Conservation (phyloP, 2,797 vertebrate species). For the Gallirallus australis region DNA sequence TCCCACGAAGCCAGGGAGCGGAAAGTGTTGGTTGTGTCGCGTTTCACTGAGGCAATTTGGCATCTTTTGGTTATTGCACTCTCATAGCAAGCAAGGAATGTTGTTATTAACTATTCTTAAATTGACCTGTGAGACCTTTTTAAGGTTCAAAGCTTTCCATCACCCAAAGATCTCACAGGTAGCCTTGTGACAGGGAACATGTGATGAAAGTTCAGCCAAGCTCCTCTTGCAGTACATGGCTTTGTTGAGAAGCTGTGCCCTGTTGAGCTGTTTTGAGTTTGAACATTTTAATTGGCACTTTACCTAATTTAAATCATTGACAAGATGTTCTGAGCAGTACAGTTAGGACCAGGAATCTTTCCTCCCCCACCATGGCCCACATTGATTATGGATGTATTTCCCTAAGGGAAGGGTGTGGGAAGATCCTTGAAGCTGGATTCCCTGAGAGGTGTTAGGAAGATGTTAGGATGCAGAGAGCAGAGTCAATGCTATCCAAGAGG, state of each 20-base stretch:
- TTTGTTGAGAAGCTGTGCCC: neutral
- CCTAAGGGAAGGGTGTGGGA: neutral
- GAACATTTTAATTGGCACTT: neutral
- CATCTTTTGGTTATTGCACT: neutral
- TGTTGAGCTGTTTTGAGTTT: neutral
- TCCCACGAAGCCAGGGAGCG: neutral
- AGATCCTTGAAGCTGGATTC: neutral
- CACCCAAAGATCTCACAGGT: neutral
- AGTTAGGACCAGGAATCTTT: neutral
- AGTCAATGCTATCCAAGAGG: accelerated
- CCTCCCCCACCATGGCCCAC: neutral
- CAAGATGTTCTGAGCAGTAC: neutral
- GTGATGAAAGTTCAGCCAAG: neutral
- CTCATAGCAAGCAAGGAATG: neutral
- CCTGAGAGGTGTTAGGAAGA: neutral
- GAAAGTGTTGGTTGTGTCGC: neutral
- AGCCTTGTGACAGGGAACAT: neutral
- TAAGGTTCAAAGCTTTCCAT: neutral
- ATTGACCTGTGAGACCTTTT: neutral
- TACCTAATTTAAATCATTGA: neutral
- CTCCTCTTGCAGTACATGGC: neutral
- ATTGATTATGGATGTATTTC: neutral
- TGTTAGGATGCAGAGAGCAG: neutral
- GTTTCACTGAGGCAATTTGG: neutral
- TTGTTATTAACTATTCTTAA: neutral